Base-by-base conservation (phyloP, 2,113 vertebrate species). In the Saimiri boliviensis region DNA sequence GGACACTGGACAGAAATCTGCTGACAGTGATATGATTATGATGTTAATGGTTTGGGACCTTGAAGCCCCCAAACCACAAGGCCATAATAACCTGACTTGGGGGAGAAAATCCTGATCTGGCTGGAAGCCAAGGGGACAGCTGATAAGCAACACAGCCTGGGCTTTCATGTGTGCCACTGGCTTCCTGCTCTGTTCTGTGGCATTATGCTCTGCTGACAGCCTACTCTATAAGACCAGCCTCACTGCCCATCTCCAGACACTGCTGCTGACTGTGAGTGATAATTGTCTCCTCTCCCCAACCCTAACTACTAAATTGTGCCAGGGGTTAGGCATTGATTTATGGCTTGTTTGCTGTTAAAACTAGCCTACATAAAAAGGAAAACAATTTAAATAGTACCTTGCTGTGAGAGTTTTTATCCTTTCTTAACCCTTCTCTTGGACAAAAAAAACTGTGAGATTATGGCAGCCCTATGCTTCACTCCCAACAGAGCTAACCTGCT, bases 281-380 rank as follows among this genome's bases (percentile, higher is more conserved):
- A 30, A 27, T 11, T 23, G 35, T 89, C 82, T 82, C n/a, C 35
- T 54, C 45, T 54, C 42, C 52, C 45, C 8, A 3, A 8, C 52
- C 63, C 40, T 21, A 4, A 81, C 63, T 70, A 83, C 86, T 32
- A 60, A 85, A 79, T 63, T 83, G 56, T 74, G 30, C 58, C 30
- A 79, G 74, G 56, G 54, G 54, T 86, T 58, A 89, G 86, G 71
- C 86, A n/a, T 71, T 89, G 86, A 97, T 96, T 93, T 91, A 94
- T 82, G 74, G 79, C 77, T 86, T 80, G 37, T 84, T 96, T 95
- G 85, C 73, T 94, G 58, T 94, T 91, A 95, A 83, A 95, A 96
- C 16, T 93, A 91, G 81, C 66, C 91, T 68, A n/a, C 40, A 74
- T 89, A 68, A 93, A 80, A 96, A 68, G 40, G 47, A 95, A 94